Conservation (phyloP, 1,140 invertebrate genomes). For the Drosophila lacertosa region DNA sequence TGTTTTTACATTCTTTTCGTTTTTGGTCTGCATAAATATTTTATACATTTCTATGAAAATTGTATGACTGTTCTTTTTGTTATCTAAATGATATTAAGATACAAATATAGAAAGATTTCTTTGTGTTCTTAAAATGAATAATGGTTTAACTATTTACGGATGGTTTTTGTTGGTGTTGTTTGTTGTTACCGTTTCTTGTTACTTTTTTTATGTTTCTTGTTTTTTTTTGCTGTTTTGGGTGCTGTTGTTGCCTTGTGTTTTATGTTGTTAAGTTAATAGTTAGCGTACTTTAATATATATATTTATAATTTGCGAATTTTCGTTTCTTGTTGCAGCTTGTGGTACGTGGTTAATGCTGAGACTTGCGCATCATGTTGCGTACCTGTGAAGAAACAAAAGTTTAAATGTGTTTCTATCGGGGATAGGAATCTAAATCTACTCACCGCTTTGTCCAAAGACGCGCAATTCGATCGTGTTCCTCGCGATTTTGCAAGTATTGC, state of each 20-base stretch:
- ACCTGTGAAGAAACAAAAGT: slow-evolving; percentile 38
- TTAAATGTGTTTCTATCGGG: no score
- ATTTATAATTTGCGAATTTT: slow-evolving; percentile 82
- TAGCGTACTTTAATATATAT: slow-evolving; percentile 78
- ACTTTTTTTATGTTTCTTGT: no score
- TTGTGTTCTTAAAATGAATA: slow-evolving; percentile 40
- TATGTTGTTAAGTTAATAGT: slow-evolving; percentile 73
- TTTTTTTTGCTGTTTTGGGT: slow-evolving; percentile 15
- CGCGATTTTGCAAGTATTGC: slow-evolving; percentile 98
- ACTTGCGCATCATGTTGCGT: slow-evolving; percentile 83
- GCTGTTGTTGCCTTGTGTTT: slow-evolving; percentile 40
- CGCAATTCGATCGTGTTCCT: slow-evolving; percentile 98
- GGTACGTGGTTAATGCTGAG: slow-evolving; percentile 64
- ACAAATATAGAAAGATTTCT: slow-evolving; percentile 15
- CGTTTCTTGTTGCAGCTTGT: slow-evolving; percentile 69
- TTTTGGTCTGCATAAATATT: slow-evolving; percentile 13
- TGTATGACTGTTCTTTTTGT: slow-evolving; percentile 1
- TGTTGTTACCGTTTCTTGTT: slow-evolving; percentile 32
- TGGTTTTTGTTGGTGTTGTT: slow-evolving; percentile 18
- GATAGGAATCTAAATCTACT: slow-evolving; percentile 85
- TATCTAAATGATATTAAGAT: slow-evolving; percentile 1
- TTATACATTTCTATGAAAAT: slow-evolving; percentile 16
- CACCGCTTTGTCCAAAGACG: slow-evolving; percentile 99
- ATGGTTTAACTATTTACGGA: slow-evolving; percentile 42
- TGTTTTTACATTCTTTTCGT: slow-evolving; percentile 27